These are phyloP conservation scores for Acheta domesticus DNA, from an alignment of 2,888 invertebrate genomes.

Conservation along the genomic window DNA sequence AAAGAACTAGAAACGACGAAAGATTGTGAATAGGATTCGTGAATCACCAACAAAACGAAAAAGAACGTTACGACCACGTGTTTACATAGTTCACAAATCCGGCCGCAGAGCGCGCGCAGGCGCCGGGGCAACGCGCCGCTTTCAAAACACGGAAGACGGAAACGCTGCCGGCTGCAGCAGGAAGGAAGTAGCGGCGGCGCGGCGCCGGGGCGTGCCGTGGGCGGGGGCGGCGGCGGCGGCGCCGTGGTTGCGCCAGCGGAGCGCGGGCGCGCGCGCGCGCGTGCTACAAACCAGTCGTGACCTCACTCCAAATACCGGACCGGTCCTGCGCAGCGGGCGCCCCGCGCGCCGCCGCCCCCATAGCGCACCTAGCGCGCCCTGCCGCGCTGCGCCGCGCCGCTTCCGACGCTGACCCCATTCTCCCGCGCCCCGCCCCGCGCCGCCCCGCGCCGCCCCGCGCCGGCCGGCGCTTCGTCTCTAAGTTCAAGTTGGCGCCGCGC, in stretches of 20 bases:
- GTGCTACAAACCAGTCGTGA: neutral
- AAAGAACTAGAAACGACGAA: no score
- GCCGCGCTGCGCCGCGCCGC: no score
- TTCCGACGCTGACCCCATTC: no score
- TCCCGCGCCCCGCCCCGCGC: no score
- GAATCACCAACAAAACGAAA: no score
- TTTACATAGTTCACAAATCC: no score
- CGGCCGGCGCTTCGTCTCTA: no score
- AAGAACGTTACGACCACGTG: no score
- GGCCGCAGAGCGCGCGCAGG: neutral
- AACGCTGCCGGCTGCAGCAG: neutral
- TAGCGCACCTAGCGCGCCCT: no score
- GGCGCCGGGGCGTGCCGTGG: neutral
- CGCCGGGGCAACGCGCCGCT: neutral
- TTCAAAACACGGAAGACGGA: constrained; percentile 18
- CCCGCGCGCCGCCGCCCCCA: neutral
- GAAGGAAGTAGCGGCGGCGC: neutral
- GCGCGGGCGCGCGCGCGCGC: neutral
- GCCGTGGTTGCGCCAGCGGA: neutral
- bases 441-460: no score
- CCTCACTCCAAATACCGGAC: constrained; percentile 18
- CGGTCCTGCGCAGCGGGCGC: neutral
- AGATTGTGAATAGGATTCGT: no score
- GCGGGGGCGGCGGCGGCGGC: neutral
- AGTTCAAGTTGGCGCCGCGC: no score